Conservation (phyloP, 2,113 vertebrate species). For the Apus apus region DNA sequence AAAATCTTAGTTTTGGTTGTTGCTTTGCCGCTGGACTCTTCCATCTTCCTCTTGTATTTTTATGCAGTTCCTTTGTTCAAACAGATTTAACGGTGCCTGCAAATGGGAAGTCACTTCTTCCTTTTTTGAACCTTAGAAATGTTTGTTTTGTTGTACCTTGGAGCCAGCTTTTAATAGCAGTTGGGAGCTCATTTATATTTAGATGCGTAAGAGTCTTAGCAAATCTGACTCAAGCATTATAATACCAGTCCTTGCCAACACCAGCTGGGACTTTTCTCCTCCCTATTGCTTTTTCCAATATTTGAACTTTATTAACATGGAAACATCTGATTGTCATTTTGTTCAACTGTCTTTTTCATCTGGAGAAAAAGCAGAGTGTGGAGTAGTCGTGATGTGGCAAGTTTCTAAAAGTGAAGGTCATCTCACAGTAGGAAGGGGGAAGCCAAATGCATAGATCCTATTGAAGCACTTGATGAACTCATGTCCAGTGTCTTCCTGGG, state of each 20-base stretch:
- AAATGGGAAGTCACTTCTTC: background rate
- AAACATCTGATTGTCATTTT: slow-evolving; percentile 35
- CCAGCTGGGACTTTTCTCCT: background rate
- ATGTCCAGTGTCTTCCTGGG: background rate
- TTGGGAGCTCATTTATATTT: background rate
- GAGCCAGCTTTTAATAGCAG: background rate
- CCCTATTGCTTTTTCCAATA: background rate
- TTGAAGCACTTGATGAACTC: background rate
- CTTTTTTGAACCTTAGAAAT: background rate
- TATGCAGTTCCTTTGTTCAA: background rate
- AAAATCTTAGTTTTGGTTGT: background rate
- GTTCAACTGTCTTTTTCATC: background rate
- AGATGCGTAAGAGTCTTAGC: background rate
- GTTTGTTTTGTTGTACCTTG: background rate
- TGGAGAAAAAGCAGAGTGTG: background rate
- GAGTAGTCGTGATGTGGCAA: slow-evolving; percentile 1
- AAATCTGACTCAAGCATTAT: background rate
- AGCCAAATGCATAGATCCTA: background rate
- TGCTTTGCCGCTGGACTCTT: background rate
- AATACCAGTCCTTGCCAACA: background rate
- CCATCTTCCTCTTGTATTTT: background rate
- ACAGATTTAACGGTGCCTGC: background rate
- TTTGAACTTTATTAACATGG: background rate
- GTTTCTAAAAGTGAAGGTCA: background rate
- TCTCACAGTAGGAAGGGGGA: background rate